Percentiles rank a stretch among this genome's conserved stretches.
Conservation (phyloP, 2,888 invertebrate genomes). For the Drosophila vallismaia region DNA sequence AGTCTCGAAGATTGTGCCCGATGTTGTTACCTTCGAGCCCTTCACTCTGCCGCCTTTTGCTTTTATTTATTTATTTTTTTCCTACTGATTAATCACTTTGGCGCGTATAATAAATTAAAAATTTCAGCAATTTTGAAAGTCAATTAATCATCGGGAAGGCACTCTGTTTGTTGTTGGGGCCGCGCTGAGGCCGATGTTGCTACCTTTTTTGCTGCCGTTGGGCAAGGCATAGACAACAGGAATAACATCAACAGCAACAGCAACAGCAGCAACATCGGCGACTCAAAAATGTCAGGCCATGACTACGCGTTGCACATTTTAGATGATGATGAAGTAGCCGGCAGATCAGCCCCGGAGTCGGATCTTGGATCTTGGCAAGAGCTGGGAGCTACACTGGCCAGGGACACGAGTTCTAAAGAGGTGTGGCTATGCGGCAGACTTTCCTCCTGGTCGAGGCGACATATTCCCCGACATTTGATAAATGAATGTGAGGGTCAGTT, state of each 20-base stretch:
- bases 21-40: constrained; percentile 32
- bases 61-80: constrained; percentile 15
- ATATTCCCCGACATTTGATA: constrained; percentile 71
- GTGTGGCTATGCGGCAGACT: constrained; percentile 43
- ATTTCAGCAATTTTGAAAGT: constrained; percentile 84
- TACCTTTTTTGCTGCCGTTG: constrained; percentile 65
- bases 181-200: constrained; percentile 37
- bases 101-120: constrained; percentile 84
- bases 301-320: constrained; percentile 72
- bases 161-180: constrained; percentile 51
- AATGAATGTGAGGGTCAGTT: constrained; percentile 79
- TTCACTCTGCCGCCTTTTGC: constrained; percentile 41
- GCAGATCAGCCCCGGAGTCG: constrained; percentile 26
- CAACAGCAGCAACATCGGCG: constrained; percentile 43
- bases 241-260: constrained; percentile 38
- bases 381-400: background rate
- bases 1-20: constrained; percentile 58
- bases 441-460: constrained; percentile 52
- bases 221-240: constrained; percentile 19
- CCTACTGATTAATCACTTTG: constrained; percentile 83
- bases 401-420: constrained; percentile 30
- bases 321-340: constrained; percentile 77
- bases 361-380: constrained; percentile 4
- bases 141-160: constrained; percentile 83
- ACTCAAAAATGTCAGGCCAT: constrained; percentile 72